Conservation (phyloP, 1,140 invertebrate genomes). For the Antheraea mylitta region DNA sequence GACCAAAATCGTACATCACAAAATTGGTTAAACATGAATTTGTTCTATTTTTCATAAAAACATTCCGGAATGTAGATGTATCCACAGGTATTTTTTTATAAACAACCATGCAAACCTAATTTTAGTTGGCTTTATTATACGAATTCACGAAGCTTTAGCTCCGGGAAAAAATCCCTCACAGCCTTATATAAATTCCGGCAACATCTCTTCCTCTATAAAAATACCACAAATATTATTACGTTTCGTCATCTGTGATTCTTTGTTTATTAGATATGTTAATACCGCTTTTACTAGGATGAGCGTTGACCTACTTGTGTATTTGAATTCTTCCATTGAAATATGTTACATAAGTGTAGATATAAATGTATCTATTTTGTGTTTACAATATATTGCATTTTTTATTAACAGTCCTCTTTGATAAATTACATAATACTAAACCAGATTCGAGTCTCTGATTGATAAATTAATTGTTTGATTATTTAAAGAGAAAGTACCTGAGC, state of each 20-base stretch:
- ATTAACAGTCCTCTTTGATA: too few relatives aligned
- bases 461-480: too few relatives aligned
- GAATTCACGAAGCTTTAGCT: background rate
- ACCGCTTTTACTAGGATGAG: background rate
- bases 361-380: too few relatives aligned
- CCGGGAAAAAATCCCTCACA: constrained; percentile 8
- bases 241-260: background rate
- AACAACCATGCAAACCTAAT: background rate
- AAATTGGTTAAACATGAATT: too few relatives aligned
- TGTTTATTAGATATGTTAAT: constrained; percentile 3
- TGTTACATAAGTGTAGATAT: background rate
- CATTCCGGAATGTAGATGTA: background rate
- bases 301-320: background rate
- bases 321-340: background rate
- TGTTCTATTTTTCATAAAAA: background rate
- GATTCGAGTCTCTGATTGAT: too few relatives aligned
- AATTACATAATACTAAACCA: too few relatives aligned
- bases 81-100: background rate
- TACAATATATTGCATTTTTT: too few relatives aligned
- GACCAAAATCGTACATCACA: too few relatives aligned
- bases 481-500: too few relatives aligned
- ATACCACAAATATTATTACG: background rate
- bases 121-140: background rate
- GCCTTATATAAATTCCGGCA: constrained; percentile 16
- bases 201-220: constrained; percentile 9